Conservation (phyloP, 35 echinoderm and acorn worm genomes). For the Heliocidaris tuberculata region DNA sequence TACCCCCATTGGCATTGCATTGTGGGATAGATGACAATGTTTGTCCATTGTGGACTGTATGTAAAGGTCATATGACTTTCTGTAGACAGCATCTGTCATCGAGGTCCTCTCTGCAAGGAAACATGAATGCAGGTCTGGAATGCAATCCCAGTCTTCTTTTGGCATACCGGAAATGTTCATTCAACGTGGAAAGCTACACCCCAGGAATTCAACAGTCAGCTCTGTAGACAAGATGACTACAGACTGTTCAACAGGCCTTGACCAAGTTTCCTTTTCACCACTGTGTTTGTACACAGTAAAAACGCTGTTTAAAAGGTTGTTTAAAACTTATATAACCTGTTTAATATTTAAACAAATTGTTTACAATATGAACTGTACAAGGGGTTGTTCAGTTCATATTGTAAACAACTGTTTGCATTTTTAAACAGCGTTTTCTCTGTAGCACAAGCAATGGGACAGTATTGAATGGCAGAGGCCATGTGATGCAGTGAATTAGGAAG, state of each 20-base stretch:
- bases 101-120: background rate
- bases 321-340: too few relatives aligned
- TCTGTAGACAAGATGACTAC: too few relatives aligned
- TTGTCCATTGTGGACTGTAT: background rate
- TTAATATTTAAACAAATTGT: too few relatives aligned
- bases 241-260: too few relatives aligned
- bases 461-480: background rate
- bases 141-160: background rate
- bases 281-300: background rate
- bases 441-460: background rate
- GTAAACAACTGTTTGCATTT: too few relatives aligned
- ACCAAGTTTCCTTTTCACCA: background rate
- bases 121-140: background rate
- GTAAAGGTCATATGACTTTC: background rate
- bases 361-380: too few relatives aligned
- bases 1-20: background rate
- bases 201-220: background rate
- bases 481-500: background rate
- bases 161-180: conserved; percentile 9
- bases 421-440: too few relatives aligned
- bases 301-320: too few relatives aligned
- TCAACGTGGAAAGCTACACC: background rate
- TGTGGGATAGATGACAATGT: background rate
- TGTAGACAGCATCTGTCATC: background rate
- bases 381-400: too few relatives aligned